Conservation (phyloP, 2,113 vertebrate genomes). For the Percina caprodes region DNA sequence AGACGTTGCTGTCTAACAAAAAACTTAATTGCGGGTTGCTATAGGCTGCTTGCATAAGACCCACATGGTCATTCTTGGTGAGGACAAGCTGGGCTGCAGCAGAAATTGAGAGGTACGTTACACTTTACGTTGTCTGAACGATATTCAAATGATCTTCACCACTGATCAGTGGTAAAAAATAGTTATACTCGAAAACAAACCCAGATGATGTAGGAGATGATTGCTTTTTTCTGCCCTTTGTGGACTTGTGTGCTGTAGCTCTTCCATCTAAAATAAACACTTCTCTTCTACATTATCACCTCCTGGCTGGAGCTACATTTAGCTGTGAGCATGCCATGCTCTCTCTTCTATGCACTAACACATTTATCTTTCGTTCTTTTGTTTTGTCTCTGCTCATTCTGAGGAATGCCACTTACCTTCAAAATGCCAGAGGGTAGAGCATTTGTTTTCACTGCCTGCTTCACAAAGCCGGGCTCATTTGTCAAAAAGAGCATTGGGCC, state of each 20-base stretch:
- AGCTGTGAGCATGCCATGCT: conserved; percentile 24
- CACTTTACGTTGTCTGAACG: background rate
- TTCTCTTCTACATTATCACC: conserved; percentile 10
- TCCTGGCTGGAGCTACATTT: conserved; percentile 49
- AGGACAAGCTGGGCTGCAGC: background rate
- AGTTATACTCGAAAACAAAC: background rate
- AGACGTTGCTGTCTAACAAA: too few species aligned
- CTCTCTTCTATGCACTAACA: conserved; percentile 43
- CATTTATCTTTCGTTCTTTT: conserved; percentile 74
- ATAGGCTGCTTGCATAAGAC: too few species aligned
- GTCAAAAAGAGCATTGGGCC: conserved; percentile 65
- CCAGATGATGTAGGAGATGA: background rate
- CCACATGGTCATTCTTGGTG: too few species aligned
- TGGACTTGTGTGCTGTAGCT: conserved; percentile 6
- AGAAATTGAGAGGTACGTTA: conserved; percentile 1
- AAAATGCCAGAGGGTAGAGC: conserved; percentile 66
- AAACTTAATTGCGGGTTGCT: too few species aligned
- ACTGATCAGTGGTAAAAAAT: too few species aligned
- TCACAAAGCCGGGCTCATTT: conserved; percentile 75
- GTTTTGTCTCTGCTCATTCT: conserved; percentile 71
- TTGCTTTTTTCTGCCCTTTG: background rate
- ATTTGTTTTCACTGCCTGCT: conserved; percentile 75
- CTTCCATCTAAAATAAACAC: conserved; percentile 2
- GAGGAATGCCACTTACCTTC: conserved; percentile 70
- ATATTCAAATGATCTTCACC: background rate